Percentiles rank a stretch among this genome's conserved stretches.
phyloP scores from a whole-genome alignment of 1,140 invertebrate species.

The Bombyx mori region ASM3026992v2 NC_085115.1:6964501-6965000 shows the following conservation, averaged over 20 bases:
- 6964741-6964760: not conserved
- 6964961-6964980: not conserved
- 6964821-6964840: not conserved
- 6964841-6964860: not conserved
- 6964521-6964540: not conserved
- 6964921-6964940: not conserved
- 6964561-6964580: not conserved
- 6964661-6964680: constrained; percentile 1
- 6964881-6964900: not conserved
- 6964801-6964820: not conserved
- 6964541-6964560: not conserved
- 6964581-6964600: not conserved
- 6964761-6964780: not conserved
- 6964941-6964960: not conserved
- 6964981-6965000: not conserved
- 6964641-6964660: not conserved
- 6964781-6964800: not conserved
- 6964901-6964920: not conserved
- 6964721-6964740: not conserved
- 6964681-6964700: not conserved
- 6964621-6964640: not conserved
- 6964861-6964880: not conserved
- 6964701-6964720: not conserved
- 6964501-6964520: not conserved
- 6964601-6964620: not conserved